Evolutionary conservation across 1,140 invertebrate genomes (phyloP), one percentile per base, ranked within the genome.

Genomic region (Medauroidea extradentata): DNA sequence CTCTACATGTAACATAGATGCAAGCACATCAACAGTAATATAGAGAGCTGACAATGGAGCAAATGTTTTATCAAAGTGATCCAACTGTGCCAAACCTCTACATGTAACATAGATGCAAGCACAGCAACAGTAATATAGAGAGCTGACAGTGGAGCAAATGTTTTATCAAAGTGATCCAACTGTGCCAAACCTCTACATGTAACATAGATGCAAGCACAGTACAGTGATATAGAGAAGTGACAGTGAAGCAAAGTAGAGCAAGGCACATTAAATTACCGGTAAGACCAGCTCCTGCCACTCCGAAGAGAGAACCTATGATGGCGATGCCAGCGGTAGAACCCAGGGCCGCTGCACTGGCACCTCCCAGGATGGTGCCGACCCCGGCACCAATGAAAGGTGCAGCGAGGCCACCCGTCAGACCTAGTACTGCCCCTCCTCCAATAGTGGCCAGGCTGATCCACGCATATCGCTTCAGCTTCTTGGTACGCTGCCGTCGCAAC

Each of bases 281-380:
- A 16, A 87, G 70, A 34, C 85, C 84, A 52, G 85, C 85, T 25
- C 86, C 86, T 59, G 86, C 85, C 7, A 84, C 82, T 38, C 85
- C 85, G 75, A 88, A 87, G 46, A 88, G 68, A 2, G 85, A 86
- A 3, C 84, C 84, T 52, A 87, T 80, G 34, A 87, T 78, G 25
- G 85, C 84, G 8, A 81, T 75, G 16, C 85, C 85, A 23, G 83
- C 80, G 29, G 78, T 75, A 9, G 81, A 79, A 9, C 82, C 79
- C 3, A 87, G 69, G 11, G 79, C 82, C 18, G 83, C 81, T 41
- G 84, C 80, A 23, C 79, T 78, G 29, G 81, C 79, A 38, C 81
- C 78, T 24, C 78, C 76, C 18, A 83, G 63, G 27, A 83, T 65
- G 42, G 80, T 79, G 7, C 79, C 81, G 11, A 85, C 75, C n/a